phyloP scores from a whole-genome alignment of 1,140 invertebrate species.

The Euwallacea similis region DNA sequence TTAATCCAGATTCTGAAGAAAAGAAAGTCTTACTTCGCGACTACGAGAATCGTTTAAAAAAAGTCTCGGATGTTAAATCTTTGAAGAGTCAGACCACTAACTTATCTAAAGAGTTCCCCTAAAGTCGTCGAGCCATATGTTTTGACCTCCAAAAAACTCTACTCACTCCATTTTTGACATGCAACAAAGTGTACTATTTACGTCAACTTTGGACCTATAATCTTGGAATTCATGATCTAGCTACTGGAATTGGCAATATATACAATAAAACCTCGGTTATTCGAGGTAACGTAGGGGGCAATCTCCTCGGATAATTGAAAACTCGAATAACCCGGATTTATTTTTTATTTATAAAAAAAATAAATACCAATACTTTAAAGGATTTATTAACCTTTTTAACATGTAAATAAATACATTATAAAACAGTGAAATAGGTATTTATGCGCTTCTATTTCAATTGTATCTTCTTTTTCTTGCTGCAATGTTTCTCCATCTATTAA shows the following conservation, averaged over 20 bases:
- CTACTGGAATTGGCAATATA: neutral
- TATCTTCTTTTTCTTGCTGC: too few species aligned
- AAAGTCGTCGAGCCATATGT: conserved; percentile 14
- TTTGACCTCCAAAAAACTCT: too few species aligned
- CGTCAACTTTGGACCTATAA: conserved; percentile 38
- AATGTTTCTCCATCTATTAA: too few species aligned
- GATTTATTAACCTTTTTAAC: too few species aligned
- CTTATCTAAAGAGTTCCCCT: conserved; percentile 7
- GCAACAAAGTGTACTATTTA: conserved; percentile 34
- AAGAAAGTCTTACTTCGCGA: neutral
- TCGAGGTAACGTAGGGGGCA: too few species aligned
- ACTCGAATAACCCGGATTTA: too few species aligned
- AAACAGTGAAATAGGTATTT: too few species aligned
- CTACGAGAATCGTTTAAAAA: conserved; percentile 18
- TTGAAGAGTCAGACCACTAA: conserved; percentile 8
- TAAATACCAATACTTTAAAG: neutral
- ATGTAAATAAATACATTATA: too few species aligned
- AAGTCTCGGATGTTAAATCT: conserved; percentile 8
- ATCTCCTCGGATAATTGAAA: too few species aligned
- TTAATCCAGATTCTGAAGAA: conserved; percentile 9
- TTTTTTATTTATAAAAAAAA: too few species aligned
- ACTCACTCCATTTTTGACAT: conserved; percentile 24
- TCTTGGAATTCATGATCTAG: conserved; percentile 29
- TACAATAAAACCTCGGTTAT: too few species aligned
- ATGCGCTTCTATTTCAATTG: too few species aligned